phyloP scores from a whole-genome alignment of 2,797 vertebrate species.

The Cossypha dichroa region DNA sequence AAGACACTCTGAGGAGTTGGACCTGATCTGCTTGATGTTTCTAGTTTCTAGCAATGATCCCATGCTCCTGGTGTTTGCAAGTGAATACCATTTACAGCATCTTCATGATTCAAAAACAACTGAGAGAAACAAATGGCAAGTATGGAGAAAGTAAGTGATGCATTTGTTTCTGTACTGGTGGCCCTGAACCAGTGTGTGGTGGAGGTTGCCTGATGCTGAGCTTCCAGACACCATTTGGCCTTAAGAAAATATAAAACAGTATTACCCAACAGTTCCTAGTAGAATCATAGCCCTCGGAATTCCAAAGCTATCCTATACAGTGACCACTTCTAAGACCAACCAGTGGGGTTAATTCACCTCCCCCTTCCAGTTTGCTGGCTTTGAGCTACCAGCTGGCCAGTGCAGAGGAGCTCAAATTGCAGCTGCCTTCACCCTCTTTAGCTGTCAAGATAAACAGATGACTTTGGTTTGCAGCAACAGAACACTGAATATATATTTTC shows the following conservation, averaged over 20 bases:
- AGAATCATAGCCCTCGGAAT: not conserved
- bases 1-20: not conserved
- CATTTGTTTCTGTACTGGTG: not conserved
- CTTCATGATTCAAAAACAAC: not conserved
- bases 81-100: not conserved
- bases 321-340: not conserved
- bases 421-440: constrained; percentile 38
- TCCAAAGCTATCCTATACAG: not conserved
- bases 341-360: not conserved
- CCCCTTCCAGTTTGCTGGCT: not conserved
- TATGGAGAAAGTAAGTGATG: not conserved
- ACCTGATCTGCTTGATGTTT: not conserved
- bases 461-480: constrained; percentile 15
- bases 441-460: constrained; percentile 23
- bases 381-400: constrained; percentile 34
- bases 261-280: not conserved
- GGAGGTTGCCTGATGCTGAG: not conserved
- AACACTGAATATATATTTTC: not conserved
- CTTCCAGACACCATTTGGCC: not conserved
- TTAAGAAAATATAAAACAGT: not conserved
- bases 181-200: not conserved
- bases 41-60: not conserved
- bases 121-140: not conserved
- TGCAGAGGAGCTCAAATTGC: constrained; percentile 21
- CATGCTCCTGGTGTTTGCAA: not conserved